Evolutionary conservation across 2,888 invertebrate species (phyloP), one percentile per base, ranked within the genome.

Genomic region (Camptogramma bilineatum): DNA sequence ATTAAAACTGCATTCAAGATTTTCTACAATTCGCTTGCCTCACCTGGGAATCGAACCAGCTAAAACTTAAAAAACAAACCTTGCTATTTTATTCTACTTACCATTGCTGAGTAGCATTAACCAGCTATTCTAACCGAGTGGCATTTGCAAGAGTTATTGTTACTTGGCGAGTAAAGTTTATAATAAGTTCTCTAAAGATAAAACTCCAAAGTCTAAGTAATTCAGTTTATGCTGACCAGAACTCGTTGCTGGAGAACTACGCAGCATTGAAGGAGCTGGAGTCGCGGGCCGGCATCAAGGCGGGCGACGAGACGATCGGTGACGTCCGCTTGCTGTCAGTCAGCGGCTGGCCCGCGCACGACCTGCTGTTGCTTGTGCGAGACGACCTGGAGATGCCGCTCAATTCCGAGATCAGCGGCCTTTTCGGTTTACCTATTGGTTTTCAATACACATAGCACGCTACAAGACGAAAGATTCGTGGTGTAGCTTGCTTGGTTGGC

Each of bases 251-350:
- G 64, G 88, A 89, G 68, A 78, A 75, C n/a, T 90, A 82, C 58
- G 85, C 90, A 8, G 64, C 83, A 1, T 47, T 92, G 24, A 86
- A 82, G 62, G 91, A 91, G 39, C 72, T 91, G 69, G 92, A 91
- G 69, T 70, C 74, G 1, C 78, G 83, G 0, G 79, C 81, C 0
- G 84, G 93, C 0, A 70, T 78, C 0, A 53, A 72, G 0, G 9
- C 31, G 0, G 69, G 73, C 1, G 91, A 88, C 2, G 84, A 87
- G 1, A 62, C 77, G 5, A 66, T 90, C 17, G 81, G 85, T 0
- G 90, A 91, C 2, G 73, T 94, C 4, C 83, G 90, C 1, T 71
- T 87, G 5, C 70, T 94, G 52, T 90, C 93, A 1, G 82, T 94
- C 47, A 87, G 78, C 31, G 74, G 76, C 34, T 91, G 91, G 91